phyloP scores from a whole-genome alignment of 2,888 invertebrate genomes.

The Camponotus fellah region DNA sequence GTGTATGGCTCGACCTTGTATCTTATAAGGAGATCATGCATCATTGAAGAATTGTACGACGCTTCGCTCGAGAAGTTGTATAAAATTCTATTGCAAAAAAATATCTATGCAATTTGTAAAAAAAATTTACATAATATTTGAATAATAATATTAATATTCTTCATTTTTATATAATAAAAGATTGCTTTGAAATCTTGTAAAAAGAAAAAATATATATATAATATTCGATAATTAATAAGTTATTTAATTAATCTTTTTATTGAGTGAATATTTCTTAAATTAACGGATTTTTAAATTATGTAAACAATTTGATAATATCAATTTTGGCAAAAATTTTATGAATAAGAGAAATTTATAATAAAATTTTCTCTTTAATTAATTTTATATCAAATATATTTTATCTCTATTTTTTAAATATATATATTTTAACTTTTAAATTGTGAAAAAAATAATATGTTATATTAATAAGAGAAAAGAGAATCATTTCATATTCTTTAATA shows the following conservation, averaged over 20 bases:
- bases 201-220: neutral
- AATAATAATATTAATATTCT: too few species aligned
- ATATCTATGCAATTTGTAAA: neutral
- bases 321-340: neutral
- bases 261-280: neutral
- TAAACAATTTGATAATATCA: neutral
- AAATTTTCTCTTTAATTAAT: neutral
- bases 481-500: neutral
- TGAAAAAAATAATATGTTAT: neutral
- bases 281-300: neutral
- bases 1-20: slow-evolving; percentile 39
- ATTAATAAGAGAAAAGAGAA: slow-evolving; percentile 6
- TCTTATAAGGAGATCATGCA: slow-evolving; percentile 50
- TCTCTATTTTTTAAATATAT: neutral
- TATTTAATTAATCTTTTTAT: neutral
- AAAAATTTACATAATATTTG: neutral
- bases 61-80: neutral
- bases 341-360: neutral
- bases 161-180: neutral
- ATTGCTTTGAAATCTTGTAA: neutral
- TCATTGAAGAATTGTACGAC: slow-evolving; percentile 10
- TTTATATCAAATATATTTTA: neutral
- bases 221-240: neutral
- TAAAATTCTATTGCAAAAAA: neutral
- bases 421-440: neutral